Base-by-base conservation (phyloP, 2,113 vertebrate genomes). In the Theropithecus gelada region DNA sequence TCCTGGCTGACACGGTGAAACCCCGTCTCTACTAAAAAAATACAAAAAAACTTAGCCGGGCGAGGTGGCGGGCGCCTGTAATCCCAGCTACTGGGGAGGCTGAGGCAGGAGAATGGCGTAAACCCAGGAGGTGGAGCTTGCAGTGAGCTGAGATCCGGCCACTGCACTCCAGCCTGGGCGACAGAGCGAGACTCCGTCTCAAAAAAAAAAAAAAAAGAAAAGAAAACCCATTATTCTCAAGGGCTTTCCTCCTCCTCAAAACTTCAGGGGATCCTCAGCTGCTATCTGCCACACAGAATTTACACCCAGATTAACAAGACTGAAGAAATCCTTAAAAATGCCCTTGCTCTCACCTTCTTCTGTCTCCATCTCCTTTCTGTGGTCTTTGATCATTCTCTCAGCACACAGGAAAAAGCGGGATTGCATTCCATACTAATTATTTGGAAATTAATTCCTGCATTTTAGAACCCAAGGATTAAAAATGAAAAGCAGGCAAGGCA, bases 401-500 rank as follows among this genome's bases (percentile, higher is more conserved):
- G 43, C 48, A 96, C 43, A 59, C 93, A 95, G 45, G 32, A 38
- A 90, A 95, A 88, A n/a, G 25, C 50, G 5, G n/a, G 55, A 43
- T 93, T 93, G 17, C 22, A 93, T 50, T 55, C 30, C 73, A 61
- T 16, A 70, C 22, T 68, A 92, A 96, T 88, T 83, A 88, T 64
- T 88, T 96, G 73, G 61, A 90, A 97, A 89, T 73, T 73, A 90
- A 90, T 73, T 83, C 50, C 73, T 91, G 59, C 23, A 48, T 91
- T 96, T 97, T 94, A 89, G 50, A 91, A 81, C n/a, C 45, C 45
- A 85, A 91, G 78, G 57, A 76, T 88, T 96, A 90, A 96, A 94
- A 93, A 91, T 45, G 57, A 68, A 92, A 91, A 78, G 64, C 43
- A 96, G 93, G 83, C 89, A 30, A 25, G 40, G 35, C 27, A 32